phyloP scores from a whole-genome alignment of 2,797 vertebrate genomes.

The Sebastiscus albofasciatus region DNA sequence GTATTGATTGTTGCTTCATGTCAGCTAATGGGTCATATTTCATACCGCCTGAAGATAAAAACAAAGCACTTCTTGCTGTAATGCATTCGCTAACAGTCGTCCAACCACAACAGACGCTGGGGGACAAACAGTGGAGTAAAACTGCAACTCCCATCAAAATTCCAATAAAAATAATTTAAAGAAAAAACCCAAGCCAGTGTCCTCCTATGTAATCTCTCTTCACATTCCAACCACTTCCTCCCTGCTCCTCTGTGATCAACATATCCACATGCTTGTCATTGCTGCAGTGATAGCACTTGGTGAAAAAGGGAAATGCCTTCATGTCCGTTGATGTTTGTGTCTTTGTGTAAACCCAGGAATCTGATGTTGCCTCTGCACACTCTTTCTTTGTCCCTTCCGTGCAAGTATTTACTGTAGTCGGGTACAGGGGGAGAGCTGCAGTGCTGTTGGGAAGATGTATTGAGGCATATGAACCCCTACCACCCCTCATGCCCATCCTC shows the following conservation, averaged over 20 bases:
- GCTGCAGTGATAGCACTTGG: constrained; percentile 1
- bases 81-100: background rate
- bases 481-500: constrained; percentile 2
- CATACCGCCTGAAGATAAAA: constrained; percentile 19
- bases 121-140: background rate
- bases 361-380: background rate
- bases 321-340: background rate
- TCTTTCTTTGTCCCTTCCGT: background rate
- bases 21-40: constrained; percentile 31
- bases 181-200: background rate
- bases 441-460: constrained; percentile 47
- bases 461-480: constrained; percentile 12
- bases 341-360: background rate
- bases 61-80: constrained; percentile 20
- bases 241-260: background rate
- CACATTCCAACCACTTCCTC: background rate
- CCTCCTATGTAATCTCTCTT: background rate
- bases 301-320: constrained; percentile 5
- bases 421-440: constrained; percentile 25
- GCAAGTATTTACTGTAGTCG: constrained; percentile 6
- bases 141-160: background rate
- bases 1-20: constrained; percentile 21
- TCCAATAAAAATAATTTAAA: background rate
- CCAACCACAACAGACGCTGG: background rate
- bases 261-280: background rate